These are phyloP conservation scores for Himalopsyche tibetana DNA, from an alignment of 2,888 invertebrate species.

Conservation along the genomic window DNA sequence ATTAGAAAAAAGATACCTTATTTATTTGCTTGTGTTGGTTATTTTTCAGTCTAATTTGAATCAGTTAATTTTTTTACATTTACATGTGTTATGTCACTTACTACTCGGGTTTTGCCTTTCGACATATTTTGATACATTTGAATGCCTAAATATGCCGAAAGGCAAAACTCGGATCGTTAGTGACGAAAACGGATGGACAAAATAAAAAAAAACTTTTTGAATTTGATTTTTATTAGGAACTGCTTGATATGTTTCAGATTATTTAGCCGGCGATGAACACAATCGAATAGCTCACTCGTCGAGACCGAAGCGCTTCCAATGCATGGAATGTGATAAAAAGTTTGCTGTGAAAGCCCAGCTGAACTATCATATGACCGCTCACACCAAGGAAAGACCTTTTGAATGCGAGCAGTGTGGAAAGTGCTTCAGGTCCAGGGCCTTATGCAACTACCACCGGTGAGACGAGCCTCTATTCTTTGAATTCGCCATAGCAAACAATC, in stretches of 20 bases:
- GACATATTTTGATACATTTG: no score
- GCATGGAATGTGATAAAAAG: conserved; percentile 70
- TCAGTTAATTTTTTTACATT: no score
- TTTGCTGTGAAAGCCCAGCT: conserved; percentile 67
- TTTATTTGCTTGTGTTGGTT: no score
- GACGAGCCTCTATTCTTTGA: neutral
- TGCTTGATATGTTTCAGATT: conserved; percentile 51
- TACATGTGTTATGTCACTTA: no score
- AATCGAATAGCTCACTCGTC: conserved; percentile 51
- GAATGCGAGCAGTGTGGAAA: conserved; percentile 71
- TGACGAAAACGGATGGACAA: no score
- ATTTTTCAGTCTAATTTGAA: no score
- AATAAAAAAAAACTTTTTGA: no score
- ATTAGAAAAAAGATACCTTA: no score
- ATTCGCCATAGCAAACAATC: no score
- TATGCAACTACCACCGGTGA: conserved; percentile 70
- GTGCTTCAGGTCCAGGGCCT: conserved; percentile 69
- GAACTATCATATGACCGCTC: conserved; percentile 69
- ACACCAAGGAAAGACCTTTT: conserved; percentile 71
- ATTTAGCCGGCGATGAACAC: conserved; percentile 59
- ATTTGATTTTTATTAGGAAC: neutral
- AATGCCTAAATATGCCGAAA: no score
- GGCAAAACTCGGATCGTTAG: no score
- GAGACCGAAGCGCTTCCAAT: conserved; percentile 66
- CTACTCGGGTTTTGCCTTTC: no score